Percentiles rank a stretch among this genome's conserved stretches.
phyloP scores from a whole-genome alignment of 1,140 invertebrate species.

The Neodiprion virginianus region DNA sequence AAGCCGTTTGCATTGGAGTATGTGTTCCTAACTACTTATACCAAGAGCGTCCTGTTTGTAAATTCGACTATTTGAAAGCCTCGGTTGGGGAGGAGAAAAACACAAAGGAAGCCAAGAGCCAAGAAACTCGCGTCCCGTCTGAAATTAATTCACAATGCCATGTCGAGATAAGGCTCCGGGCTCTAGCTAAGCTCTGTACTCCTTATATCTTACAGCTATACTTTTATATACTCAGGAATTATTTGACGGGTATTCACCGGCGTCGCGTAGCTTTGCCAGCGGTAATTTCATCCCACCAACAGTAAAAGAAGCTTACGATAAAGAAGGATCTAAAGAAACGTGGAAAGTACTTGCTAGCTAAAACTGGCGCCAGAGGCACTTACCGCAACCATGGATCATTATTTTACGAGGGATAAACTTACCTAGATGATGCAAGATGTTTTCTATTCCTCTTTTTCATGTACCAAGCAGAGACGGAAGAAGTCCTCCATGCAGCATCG shows the following conservation, averaged over 20 bases:
- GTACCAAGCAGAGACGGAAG: constrained; percentile 43
- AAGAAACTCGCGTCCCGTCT: too few relatives aligned
- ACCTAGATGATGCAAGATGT: not conserved
- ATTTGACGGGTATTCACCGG: not conserved
- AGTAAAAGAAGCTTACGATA: not conserved
- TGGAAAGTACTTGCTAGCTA: too few relatives aligned
- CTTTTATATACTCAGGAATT: not conserved
- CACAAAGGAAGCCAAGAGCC: too few relatives aligned
- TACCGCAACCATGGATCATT: not conserved
- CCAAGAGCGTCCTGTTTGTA: too few relatives aligned
- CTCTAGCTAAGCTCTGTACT: not conserved
- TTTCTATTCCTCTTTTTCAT: constrained; percentile 26
- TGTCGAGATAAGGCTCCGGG: not conserved
- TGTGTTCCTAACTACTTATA: too few relatives aligned
- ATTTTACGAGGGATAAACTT: constrained; percentile 8
- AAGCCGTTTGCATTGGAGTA: too few relatives aligned
- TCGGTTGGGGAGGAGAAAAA: too few relatives aligned
- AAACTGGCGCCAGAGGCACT: not conserved
- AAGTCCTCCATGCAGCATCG: constrained; percentile 62
- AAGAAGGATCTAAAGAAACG: not conserved
- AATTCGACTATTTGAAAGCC: too few relatives aligned
- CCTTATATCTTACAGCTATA: not conserved
- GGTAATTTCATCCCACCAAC: not conserved
- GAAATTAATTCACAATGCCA: not conserved
- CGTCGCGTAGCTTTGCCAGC: not conserved